Conservation (phyloP, 2,113 vertebrate genomes). For the Siniperca knerii region DNA sequence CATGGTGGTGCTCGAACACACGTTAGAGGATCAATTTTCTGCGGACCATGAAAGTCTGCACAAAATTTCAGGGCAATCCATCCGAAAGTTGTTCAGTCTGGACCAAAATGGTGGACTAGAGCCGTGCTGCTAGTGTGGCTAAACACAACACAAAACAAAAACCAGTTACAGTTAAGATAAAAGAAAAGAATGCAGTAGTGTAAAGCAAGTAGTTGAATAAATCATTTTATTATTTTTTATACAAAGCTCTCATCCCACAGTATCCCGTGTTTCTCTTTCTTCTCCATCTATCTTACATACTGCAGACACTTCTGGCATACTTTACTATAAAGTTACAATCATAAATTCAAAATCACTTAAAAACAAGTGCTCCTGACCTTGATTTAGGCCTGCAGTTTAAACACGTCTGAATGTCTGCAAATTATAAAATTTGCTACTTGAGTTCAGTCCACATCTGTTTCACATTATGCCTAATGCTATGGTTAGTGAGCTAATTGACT, state of each 20-base stretch:
- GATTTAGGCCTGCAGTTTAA: background rate
- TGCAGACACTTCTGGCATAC: background rate
- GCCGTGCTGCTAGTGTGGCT: background rate
- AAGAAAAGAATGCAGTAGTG: background rate
- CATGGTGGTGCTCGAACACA: too few relatives aligned
- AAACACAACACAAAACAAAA: background rate
- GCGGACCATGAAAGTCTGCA: background rate
- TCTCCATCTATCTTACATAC: background rate
- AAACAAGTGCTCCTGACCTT: too few relatives aligned
- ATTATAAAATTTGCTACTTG: rapidly evolving
- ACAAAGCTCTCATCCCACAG: background rate
- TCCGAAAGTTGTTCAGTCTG: background rate
- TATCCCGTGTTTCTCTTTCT: background rate
- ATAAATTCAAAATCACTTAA: background rate
- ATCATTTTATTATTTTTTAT: background rate
- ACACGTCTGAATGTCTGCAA: background rate
- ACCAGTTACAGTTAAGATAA: background rate
- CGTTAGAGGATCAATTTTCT: too few relatives aligned
- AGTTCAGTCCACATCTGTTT: background rate
- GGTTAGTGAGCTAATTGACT: conserved; percentile 3
- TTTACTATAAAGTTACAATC: background rate
- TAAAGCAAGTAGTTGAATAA: background rate
- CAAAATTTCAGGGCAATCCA: background rate
- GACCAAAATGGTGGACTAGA: background rate
- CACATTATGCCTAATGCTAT: background rate